phyloP scores from a whole-genome alignment of 2,113 vertebrate genomes.

The Channa argus region DNA sequence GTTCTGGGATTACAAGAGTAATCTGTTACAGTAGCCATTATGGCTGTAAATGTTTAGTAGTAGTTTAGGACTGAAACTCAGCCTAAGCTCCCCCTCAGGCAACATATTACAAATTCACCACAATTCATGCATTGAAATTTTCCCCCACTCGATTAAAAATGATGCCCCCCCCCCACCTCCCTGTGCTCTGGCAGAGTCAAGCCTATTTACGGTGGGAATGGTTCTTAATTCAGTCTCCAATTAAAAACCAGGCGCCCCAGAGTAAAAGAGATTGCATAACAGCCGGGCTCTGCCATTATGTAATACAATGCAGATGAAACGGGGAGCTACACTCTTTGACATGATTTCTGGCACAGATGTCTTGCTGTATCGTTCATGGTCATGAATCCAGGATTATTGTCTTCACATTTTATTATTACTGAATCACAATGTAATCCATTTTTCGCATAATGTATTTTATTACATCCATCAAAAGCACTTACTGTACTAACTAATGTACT shows the following conservation, averaged over 20 bases:
- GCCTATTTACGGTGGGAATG: constrained; percentile 32
- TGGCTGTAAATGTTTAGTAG: neutral
- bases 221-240: constrained; percentile 54
- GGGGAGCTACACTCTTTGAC: constrained; percentile 31
- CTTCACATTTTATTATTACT: no score
- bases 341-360: constrained; percentile 44
- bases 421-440: neutral
- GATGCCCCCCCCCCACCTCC: constrained; percentile 13
- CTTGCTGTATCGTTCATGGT: neutral
- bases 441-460: neutral
- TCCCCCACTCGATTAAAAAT: neutral
- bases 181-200: constrained; percentile 11
- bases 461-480: no score
- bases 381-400: constrained; percentile 3
- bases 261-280: constrained; percentile 61
- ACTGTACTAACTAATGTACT: no score
- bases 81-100: constrained; percentile 7
- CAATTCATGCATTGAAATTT: constrained; percentile 9
- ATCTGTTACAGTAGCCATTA: constrained; percentile 6
- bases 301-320: constrained; percentile 59
- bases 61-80: neutral
- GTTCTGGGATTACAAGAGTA: neutral
- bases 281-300: constrained; percentile 39
- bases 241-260: constrained; percentile 58
- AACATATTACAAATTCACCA: constrained; percentile 25